These are phyloP conservation scores for Gymnosoma rotundatum DNA, from an alignment of 2,888 invertebrate species.

Conservation along the genomic window DNA sequence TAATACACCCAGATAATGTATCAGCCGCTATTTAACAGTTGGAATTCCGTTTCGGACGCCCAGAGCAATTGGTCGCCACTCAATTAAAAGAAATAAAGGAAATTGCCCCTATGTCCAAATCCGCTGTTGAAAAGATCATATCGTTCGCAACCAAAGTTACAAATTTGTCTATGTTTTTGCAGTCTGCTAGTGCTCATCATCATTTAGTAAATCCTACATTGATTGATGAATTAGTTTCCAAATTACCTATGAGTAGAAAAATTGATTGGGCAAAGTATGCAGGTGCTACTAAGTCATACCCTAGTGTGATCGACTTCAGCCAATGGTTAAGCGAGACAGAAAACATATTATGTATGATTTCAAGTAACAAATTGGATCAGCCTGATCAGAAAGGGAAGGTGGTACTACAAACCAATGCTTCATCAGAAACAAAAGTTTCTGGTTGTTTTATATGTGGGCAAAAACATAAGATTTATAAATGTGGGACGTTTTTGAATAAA, in stretches of 20 bases:
- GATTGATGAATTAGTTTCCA: slow-evolving; percentile 19
- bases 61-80: not conserved
- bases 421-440: not conserved
- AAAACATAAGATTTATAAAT: not conserved
- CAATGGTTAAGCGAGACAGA: slow-evolving; percentile 52
- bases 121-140: too few species aligned
- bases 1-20: slow-evolving; percentile 52
- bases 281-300: not conserved
- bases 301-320: slow-evolving; percentile 40
- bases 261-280: slow-evolving; percentile 49
- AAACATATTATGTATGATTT: slow-evolving; percentile 45
- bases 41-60: slow-evolving; percentile 29
- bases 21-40: slow-evolving; percentile 28
- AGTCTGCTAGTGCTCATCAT: too few species aligned
- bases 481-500: not conserved
- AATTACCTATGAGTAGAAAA: slow-evolving; percentile 60
- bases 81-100: slow-evolving; percentile 2
- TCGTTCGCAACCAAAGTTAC: too few species aligned
- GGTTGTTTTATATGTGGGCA: too few species aligned
- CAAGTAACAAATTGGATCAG: not conserved
- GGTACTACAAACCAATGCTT: not conserved
- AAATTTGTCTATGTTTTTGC: too few species aligned
- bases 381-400: not conserved
- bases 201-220: slow-evolving; percentile 39
- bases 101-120: too few species aligned